Evolutionary conservation across 2,113 vertebrate genomes (phyloP).

Genomic region (Lagopus muta): DNA sequence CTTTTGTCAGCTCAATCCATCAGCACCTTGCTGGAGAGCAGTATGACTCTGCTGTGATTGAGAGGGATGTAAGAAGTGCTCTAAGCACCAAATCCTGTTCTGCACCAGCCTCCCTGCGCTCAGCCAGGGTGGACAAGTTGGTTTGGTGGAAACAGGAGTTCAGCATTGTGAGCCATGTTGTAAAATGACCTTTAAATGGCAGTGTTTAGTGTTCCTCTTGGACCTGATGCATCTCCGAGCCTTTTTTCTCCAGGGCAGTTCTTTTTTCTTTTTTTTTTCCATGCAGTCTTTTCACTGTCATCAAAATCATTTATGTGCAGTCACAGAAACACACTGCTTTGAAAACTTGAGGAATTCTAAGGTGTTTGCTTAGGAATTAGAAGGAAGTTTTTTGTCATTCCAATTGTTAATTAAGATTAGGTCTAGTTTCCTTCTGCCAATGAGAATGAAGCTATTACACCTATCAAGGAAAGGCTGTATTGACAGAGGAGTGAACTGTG

Average conservation of each 20-base stretch:
- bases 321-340: background rate
- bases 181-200: background rate
- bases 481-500: background rate
- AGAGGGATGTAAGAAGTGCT: background rate
- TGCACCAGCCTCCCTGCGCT: background rate
- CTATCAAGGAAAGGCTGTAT: background rate
- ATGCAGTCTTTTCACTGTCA: background rate
- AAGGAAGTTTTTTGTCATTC: background rate
- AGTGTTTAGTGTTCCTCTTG: background rate
- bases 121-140: background rate
- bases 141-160: background rate
- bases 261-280: no score
- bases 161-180: rapidly evolving
- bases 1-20: background rate
- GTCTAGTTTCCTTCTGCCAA: background rate
- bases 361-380: background rate
- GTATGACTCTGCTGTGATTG: background rate
- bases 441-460: background rate
- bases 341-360: background rate
- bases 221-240: background rate
- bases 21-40: background rate
- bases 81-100: background rate
- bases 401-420: background rate
- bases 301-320: background rate
- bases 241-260: background rate